A percentile compares a stretch with the other conserved stretches of the same genome.
phyloP scores from a whole-genome alignment of 2,888 invertebrate genomes.

The Gisinianus flammeolus region DNA sequence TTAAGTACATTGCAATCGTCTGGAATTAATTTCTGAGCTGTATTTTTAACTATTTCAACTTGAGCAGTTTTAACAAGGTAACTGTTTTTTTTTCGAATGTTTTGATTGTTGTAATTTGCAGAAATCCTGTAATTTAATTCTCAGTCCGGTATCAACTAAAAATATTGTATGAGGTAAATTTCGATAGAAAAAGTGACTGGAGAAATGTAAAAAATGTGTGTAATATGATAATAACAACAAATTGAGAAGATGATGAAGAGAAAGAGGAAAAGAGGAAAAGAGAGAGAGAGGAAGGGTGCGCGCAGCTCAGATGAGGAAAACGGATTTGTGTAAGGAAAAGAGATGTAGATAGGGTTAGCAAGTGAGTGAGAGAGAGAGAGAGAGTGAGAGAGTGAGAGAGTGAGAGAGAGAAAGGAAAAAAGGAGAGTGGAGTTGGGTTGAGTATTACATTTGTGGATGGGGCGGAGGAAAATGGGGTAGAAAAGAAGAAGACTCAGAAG shows the following conservation, averaged over 20 bases:
- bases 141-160: no score
- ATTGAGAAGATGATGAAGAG: background rate
- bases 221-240: no score
- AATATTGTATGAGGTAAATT: no score
- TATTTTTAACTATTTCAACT: no score
- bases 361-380: background rate
- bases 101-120: no score
- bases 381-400: background rate
- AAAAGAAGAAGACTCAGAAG: background rate
- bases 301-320: background rate
- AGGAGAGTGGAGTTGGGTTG: slow-evolving; percentile 10
- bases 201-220: no score
- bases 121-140: no score
- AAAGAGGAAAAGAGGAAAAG: background rate
- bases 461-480: slow-evolving; percentile 25
- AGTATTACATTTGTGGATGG: background rate
- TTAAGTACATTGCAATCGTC: no score
- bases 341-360: background rate
- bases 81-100: no score
- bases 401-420: slow-evolving; percentile 6
- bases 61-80: no score
- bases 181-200: no score
- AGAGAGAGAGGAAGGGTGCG: background rate
- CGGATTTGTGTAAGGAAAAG: background rate
- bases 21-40: no score